phyloP scores from a whole-genome alignment of 2,797 vertebrate species.

The Mastacembelus armatus region DNA sequence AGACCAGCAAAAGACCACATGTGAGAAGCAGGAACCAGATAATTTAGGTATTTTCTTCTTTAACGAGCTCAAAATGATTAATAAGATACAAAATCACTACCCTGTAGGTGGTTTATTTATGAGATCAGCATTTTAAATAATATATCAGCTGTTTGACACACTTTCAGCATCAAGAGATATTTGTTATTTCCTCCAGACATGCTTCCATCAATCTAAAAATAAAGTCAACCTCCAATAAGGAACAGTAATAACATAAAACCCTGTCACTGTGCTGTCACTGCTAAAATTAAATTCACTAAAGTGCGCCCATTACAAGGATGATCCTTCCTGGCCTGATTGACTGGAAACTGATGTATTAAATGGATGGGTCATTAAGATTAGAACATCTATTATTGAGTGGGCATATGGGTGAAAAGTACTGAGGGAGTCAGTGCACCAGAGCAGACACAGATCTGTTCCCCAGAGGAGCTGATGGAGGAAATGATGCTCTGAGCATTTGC shows the following conservation, averaged over 20 bases:
- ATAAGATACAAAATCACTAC: too few species aligned
- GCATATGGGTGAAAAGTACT: not conserved
- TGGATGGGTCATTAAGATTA: slow-evolving; percentile 37
- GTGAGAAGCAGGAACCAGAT: too few species aligned
- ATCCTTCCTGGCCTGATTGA: slow-evolving; percentile 31
- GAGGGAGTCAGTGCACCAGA: not conserved
- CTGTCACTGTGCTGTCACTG: slow-evolving; percentile 2
- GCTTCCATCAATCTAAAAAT: slow-evolving; percentile 30
- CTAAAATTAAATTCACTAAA: slow-evolving; percentile 44
- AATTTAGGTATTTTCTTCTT: too few species aligned
- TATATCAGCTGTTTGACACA: slow-evolving; percentile 12
- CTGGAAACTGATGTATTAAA: slow-evolving; percentile 42
- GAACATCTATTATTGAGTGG: slow-evolving; percentile 21
- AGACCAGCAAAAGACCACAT: too few species aligned
- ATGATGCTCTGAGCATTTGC: slow-evolving; percentile 27
- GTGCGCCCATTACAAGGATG: slow-evolving; percentile 16
- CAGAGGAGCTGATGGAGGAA: slow-evolving; percentile 46
- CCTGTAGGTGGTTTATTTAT: not conserved
- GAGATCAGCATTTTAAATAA: not conserved
- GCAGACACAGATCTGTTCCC: slow-evolving; percentile 32
- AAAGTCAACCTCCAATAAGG: slow-evolving; percentile 9
- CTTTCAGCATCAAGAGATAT: slow-evolving; percentile 8
- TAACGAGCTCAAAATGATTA: too few species aligned
- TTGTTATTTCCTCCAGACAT: slow-evolving; percentile 20
- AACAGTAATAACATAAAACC: slow-evolving; percentile 14